Evolutionary conservation across 92 coral and sea anemone genomes (phyloP), one percentile per base, ranked within the genome.

Genomic region (Scolanthus callimorphus): DNA sequence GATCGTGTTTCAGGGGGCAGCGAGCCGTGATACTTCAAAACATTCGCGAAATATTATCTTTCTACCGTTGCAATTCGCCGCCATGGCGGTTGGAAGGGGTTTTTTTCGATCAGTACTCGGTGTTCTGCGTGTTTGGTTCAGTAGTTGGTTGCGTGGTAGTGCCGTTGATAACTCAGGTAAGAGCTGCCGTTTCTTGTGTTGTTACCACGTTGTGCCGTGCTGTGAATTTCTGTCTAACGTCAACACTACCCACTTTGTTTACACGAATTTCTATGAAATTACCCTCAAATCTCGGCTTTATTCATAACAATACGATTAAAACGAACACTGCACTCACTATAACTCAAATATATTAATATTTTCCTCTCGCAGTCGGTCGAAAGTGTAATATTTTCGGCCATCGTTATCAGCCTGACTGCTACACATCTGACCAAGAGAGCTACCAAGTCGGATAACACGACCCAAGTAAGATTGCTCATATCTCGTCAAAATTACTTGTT

Each of bases 91-190:
- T 51, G 96, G 98, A 26, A 90, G 86, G 81, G 98, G 98, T n/a
- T 92, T 92, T n/a, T 62, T 90, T 92, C 59, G 98, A 92, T 77
- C 98, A 92, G 85, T 92, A 92, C 51, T 92, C 98, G 1, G 98
- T 92, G 31, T 92, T 92, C 68, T 92, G 98, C 67, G 98, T 92
- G 39, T 92, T 92, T 74, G 98, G 98, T 29, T 92, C 98, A 11
- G 98, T 92, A 0, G 98, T 92, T 15, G 98, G 98, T 25, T 92
- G 98, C 74, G 98, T 92, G n/a, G 98, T 92, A 4, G 98, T 92
- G 10, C 98, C 98, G 19, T 71, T 92, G 27, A 92, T 92, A 59
- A 92, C 98, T 13, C 98, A 92, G 96, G 98, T 91, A 81, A 63
- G 60, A 10, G 17, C 17, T 19, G 17, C 52, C 52, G 23, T 10